A percentile compares a stretch with the other conserved stretches of the same genome.
Evolutionary conservation across 2,113 vertebrate species (phyloP).

Genomic region (Sinocyclocheilus anshuiensis): DNA sequence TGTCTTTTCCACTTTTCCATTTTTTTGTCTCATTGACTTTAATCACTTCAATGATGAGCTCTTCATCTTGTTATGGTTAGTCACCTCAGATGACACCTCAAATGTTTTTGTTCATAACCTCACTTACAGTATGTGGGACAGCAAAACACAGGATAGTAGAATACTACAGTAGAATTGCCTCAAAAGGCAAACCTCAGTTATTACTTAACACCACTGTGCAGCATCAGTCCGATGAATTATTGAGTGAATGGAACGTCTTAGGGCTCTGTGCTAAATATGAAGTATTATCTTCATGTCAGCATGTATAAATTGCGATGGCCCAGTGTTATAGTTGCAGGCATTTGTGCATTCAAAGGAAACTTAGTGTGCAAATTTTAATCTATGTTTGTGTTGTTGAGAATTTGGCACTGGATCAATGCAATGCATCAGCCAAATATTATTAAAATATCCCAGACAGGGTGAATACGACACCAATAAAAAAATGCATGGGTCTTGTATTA

Average conservation of each 20-base stretch:
- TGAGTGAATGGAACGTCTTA: not conserved
- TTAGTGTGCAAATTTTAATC: not conserved
- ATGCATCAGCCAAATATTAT: not conserved
- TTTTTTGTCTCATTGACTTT: not conserved
- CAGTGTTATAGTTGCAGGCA: not conserved
- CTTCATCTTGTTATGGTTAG: conserved; percentile 6
- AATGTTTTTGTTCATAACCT: not conserved
- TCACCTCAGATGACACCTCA: conserved; percentile 12
- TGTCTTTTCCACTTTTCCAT: not conserved
- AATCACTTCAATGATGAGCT: conserved; percentile 20
- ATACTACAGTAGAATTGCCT: not conserved
- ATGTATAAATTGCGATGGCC: conserved; percentile 6
- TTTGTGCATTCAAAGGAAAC: not conserved
- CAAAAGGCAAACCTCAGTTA: not conserved
- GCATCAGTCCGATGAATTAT: conserved; percentile 18
- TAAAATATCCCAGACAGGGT: not conserved
- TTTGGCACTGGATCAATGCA: not conserved
- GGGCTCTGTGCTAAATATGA: not conserved
- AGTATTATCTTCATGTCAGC: conserved; percentile 36
- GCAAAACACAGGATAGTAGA: not conserved
- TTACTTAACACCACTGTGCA: not conserved
- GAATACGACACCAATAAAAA: not conserved
- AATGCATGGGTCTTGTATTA: not conserved
- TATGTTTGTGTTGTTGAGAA: not conserved
- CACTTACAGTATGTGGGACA: not conserved